phyloP scores from a whole-genome alignment of 2,888 invertebrate species.

The Drosophila macrospina region DNA sequence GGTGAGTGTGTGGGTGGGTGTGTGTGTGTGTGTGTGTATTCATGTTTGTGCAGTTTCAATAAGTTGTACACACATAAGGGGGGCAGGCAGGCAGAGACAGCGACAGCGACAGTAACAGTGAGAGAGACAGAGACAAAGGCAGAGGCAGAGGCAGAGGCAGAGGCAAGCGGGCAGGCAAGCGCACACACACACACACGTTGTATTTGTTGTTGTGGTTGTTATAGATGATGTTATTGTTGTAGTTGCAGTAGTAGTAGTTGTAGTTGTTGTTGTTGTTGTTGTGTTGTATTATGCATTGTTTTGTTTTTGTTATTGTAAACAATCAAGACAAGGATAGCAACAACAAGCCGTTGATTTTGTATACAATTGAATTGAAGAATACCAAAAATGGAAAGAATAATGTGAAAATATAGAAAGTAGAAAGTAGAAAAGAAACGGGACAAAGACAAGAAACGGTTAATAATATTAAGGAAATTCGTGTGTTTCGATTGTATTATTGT shows the following conservation, averaged over 20 bases:
- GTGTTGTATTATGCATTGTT: constrained; percentile 55
- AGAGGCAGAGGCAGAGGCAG: constrained; percentile 39
- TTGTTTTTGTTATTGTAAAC: no score
- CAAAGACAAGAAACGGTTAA: constrained; percentile 72
- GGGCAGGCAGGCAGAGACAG: constrained; percentile 65
- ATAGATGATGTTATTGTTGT: constrained; percentile 33
- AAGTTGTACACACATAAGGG: constrained; percentile 54
- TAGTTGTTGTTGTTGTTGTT: constrained; percentile 37
- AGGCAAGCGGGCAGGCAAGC: constrained; percentile 61
- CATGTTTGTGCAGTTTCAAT: constrained; percentile 46
- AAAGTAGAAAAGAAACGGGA: constrained; percentile 73
- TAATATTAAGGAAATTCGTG: constrained; percentile 49
- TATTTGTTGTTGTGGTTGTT: constrained; percentile 27
- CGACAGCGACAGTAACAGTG: constrained; percentile 46
- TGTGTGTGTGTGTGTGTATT: constrained; percentile 35
- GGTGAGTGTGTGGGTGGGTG: constrained; percentile 22
- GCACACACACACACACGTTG: constrained; percentile 39
- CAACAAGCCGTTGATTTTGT: constrained; percentile 71
- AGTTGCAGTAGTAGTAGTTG: constrained; percentile 25
- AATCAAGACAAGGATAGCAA: constrained; percentile 76
- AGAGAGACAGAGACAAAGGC: constrained; percentile 39
- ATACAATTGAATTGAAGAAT: constrained; percentile 31
- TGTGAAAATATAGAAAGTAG: constrained; percentile 55
- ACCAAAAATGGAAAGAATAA: constrained; percentile 54
- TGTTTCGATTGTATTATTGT: constrained; percentile 19